These are phyloP conservation scores for Anadara kagoshimensis DNA, from an alignment of 1,140 invertebrate species.

Conservation along the genomic window DNA sequence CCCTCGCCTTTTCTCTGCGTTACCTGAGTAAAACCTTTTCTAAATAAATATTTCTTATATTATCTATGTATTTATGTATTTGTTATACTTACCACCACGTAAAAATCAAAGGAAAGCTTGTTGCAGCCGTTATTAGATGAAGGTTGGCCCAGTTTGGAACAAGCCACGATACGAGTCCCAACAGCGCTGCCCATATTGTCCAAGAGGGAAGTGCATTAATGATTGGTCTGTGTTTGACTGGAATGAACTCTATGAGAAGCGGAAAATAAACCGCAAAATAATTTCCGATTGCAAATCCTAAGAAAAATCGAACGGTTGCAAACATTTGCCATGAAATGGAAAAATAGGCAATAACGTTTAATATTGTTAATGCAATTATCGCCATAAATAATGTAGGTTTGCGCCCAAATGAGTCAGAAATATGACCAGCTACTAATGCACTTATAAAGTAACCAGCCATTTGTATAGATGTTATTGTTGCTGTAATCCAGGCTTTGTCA, in stretches of 20 bases:
- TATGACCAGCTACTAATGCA: constrained; percentile 35
- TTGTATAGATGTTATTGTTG: constrained; percentile 49
- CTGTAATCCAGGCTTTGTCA: constrained; percentile 35
- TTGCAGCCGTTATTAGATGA: constrained; percentile 13
- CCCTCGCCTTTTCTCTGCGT: no score
- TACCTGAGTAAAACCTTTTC: no score
- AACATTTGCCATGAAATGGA: constrained; percentile 49
- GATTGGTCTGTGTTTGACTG: background rate
- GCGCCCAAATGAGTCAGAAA: constrained; percentile 48
- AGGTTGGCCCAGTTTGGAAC: constrained; percentile 32
- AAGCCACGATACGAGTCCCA: constrained; percentile 26
- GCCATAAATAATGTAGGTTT: constrained; percentile 35
- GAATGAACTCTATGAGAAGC: background rate
- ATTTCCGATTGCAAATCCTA: constrained; percentile 29
- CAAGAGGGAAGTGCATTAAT: constrained; percentile 28
- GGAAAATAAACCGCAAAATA: constrained; percentile 9
- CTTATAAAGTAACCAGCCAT: constrained; percentile 53
- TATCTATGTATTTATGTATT: no score
- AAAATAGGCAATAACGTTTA: constrained; percentile 31
- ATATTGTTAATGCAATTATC: constrained; percentile 22
- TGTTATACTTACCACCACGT: constrained; percentile 27
- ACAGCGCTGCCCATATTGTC: constrained; percentile 19
- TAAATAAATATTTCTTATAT: no score
- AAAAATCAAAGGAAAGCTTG: constrained; percentile 28
- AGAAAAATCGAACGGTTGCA: constrained; percentile 38